Percentiles rank a stretch among this genome's conserved stretches.
Conservation (phyloP, 1,140 invertebrate genomes). For the Schlechtendalia chinensis region DNA sequence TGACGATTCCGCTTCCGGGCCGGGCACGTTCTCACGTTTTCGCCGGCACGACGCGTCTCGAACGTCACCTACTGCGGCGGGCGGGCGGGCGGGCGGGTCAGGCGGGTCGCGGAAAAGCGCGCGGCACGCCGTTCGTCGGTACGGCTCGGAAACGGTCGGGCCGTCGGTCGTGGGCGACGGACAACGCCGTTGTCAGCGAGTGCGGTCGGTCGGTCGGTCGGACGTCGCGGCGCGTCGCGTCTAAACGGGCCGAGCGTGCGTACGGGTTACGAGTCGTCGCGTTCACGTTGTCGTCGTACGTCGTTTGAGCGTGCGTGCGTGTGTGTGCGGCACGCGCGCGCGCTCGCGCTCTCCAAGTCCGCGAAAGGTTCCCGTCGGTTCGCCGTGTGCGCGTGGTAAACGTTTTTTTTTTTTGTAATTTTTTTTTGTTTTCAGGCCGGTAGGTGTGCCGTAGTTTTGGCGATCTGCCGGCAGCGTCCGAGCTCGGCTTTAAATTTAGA, state of each 20-base stretch:
- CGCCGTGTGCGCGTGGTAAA: too few relatives aligned
- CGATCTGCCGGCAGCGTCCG: neutral
- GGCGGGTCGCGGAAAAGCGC: too few relatives aligned
- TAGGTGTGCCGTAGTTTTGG: neutral
- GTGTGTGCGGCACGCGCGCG: neutral
- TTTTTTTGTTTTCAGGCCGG: too few relatives aligned
- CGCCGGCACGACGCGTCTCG: too few relatives aligned
- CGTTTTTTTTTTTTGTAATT: neutral
- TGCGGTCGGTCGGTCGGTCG: slow-evolving; percentile 18
- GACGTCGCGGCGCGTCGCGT: slow-evolving; percentile 12
- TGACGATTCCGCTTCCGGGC: too few relatives aligned
- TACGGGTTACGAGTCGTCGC: neutral
- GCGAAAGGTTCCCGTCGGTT: too few relatives aligned
- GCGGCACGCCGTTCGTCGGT: too few relatives aligned
- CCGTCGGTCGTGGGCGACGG: neutral
- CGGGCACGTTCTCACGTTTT: too few relatives aligned
- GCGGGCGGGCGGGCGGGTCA: too few relatives aligned
- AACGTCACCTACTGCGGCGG: too few relatives aligned
- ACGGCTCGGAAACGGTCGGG: too few relatives aligned
- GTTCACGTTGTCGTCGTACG: neutral
- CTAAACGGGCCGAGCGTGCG: neutral
- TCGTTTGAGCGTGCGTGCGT: neutral
- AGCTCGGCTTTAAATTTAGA: slow-evolving; percentile 47
- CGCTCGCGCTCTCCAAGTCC: too few relatives aligned
- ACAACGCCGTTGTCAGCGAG: neutral